Percentiles rank a stretch among this genome's conserved stretches.
These are phyloP conservation scores for Pseudorectes ferrugineus DNA, from an alignment of 2,113 vertebrate species.

Conservation along the genomic window DNA sequence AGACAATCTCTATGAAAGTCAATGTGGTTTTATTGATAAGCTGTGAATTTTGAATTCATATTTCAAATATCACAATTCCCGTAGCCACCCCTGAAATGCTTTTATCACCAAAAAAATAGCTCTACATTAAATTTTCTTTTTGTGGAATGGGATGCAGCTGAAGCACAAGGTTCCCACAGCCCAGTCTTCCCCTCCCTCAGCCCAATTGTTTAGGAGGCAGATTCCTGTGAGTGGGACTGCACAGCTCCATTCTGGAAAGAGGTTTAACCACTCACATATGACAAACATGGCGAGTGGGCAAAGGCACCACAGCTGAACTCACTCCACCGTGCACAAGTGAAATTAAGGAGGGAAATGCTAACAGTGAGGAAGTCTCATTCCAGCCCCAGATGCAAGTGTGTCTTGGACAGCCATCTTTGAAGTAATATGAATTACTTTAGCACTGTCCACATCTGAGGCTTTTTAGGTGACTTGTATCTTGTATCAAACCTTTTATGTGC, in stretches of 20 bases:
- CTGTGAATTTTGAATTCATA: constrained; percentile 28
- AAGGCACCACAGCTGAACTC: not conserved
- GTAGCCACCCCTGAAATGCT: constrained; percentile 28
- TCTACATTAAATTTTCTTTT: not conserved
- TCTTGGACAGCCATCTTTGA: not conserved
- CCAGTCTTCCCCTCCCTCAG: not conserved
- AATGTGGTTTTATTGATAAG: constrained; percentile 72
- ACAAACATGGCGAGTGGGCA: fast-evolving
- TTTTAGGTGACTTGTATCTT: not conserved
- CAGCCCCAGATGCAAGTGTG: not conserved
- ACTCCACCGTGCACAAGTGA: fast-evolving
- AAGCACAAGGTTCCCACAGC: not conserved
- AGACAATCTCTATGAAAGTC: constrained; percentile 59
- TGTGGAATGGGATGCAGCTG: not conserved
- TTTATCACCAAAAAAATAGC: constrained; percentile 21
- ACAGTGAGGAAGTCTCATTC: not conserved
- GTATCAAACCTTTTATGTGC: not conserved
- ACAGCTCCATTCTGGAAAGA: not conserved
- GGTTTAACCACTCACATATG: not conserved
- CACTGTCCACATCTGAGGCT: not conserved
- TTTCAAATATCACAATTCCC: constrained; percentile 28
- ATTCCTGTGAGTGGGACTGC: not conserved
- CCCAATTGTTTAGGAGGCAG: not conserved
- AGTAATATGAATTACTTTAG: not conserved
- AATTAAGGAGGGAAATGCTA: not conserved